Evolutionary conservation across 2,888 invertebrate genomes (phyloP).

Genomic region (Drosophila peninsularis): DNA sequence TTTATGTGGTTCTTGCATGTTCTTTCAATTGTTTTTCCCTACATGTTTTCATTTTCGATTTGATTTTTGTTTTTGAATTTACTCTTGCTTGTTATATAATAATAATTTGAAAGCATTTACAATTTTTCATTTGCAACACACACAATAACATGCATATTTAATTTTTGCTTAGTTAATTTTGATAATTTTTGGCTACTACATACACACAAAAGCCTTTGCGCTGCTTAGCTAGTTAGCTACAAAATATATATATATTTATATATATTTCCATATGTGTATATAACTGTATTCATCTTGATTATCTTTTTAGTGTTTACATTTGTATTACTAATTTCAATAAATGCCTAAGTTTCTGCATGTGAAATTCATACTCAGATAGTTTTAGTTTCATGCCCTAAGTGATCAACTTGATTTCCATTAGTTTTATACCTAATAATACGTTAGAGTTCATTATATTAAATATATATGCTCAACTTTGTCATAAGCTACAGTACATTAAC

Average conservation of each 20-base stretch:
- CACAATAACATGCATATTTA: slow-evolving; percentile 65
- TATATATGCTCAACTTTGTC: slow-evolving; percentile 61
- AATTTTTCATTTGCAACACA: slow-evolving; percentile 43
- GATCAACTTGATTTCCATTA: slow-evolving; percentile 44
- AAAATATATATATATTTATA: slow-evolving; percentile 54
- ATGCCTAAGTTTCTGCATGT: slow-evolving; percentile 69
- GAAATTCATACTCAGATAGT: slow-evolving; percentile 56
- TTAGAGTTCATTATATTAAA: slow-evolving; percentile 49
- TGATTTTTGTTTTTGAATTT: slow-evolving; percentile 16
- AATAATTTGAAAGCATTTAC: slow-evolving; percentile 69
- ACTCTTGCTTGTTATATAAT: slow-evolving; percentile 25
- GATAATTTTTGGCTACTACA: slow-evolving; percentile 68
- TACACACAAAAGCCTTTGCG: slow-evolving; percentile 74
- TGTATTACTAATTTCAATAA: slow-evolving; percentile 51
- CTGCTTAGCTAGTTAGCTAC: slow-evolving; percentile 68
- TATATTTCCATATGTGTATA: slow-evolving; percentile 42
- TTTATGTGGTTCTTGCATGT: slow-evolving; percentile 24
- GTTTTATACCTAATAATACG: slow-evolving; percentile 60
- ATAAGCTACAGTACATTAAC: slow-evolving; percentile 50
- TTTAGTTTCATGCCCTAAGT: slow-evolving; percentile 46
- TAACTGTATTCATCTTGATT: slow-evolving; percentile 34
- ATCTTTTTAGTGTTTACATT: slow-evolving; percentile 30
- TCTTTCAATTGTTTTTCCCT: slow-evolving; percentile 32
- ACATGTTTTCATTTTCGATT: slow-evolving; percentile 3
- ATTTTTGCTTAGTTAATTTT: slow-evolving; percentile 58